phyloP scores from a whole-genome alignment of 2,113 vertebrate species.

The Apodemus speciosus region DNA sequence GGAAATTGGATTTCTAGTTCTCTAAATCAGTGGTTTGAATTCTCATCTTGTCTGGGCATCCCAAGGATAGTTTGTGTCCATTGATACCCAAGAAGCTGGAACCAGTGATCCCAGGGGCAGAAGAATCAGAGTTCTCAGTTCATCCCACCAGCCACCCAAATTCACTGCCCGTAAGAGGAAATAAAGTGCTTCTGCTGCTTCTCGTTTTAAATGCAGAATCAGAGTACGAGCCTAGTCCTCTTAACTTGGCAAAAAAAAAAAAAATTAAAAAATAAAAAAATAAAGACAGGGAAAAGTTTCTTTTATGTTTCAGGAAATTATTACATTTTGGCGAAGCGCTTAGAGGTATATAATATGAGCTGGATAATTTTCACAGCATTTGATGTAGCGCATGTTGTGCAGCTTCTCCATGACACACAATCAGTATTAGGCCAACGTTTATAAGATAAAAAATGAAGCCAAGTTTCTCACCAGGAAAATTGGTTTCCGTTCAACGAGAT shows the following conservation, averaged over 20 bases:
- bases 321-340: slow-evolving; percentile 79
- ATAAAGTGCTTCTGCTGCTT: slow-evolving; percentile 1
- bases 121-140: not conserved
- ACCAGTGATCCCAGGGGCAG: not conserved
- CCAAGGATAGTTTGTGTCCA: slow-evolving; percentile 3
- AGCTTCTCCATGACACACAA: slow-evolving; percentile 77
- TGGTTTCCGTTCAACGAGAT: slow-evolving; percentile 80
- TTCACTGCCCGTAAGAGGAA: not conserved
- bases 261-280: not conserved
- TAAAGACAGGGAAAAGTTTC: slow-evolving; percentile 65
- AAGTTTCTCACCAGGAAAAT: slow-evolving; percentile 81
- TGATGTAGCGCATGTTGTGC: slow-evolving; percentile 75
- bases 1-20: slow-evolving; percentile 40
- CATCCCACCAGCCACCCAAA: not conserved
- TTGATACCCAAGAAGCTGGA: slow-evolving; percentile 1
- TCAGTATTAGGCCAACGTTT: slow-evolving; percentile 81
- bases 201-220: slow-evolving; percentile 56
- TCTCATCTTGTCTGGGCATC: slow-evolving; percentile 34
- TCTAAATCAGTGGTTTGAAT: slow-evolving; percentile 45
- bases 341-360: slow-evolving; percentile 79
- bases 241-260: slow-evolving; percentile 72
- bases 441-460: slow-evolving; percentile 80
- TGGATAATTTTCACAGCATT: slow-evolving; percentile 81
- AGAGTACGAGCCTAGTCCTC: slow-evolving; percentile 50
- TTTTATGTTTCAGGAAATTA: slow-evolving; percentile 79